phyloP scores from a whole-genome alignment of 2,888 invertebrate species.

The Drosophila mulleri region DNA sequence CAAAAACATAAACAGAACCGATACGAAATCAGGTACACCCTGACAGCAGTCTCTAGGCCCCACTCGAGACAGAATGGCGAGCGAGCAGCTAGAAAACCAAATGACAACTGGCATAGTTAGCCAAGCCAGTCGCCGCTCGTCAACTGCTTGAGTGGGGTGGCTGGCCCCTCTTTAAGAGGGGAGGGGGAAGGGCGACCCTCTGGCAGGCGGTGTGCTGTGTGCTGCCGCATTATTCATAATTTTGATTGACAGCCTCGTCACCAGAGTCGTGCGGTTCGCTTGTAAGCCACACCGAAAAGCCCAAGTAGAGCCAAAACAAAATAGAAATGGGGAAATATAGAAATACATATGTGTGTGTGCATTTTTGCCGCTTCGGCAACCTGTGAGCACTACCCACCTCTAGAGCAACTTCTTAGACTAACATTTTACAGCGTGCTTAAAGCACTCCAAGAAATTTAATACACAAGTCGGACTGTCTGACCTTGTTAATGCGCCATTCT shows the following conservation, averaged over 20 bases:
- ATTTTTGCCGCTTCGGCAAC: constrained; percentile 73
- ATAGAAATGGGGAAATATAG: constrained; percentile 27
- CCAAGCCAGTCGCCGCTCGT: constrained; percentile 52
- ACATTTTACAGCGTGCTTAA: constrained; percentile 43
- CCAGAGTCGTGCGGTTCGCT: constrained; percentile 24
- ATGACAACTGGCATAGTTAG: constrained; percentile 74
- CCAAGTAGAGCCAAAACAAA: constrained; percentile 10
- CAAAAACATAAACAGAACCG: background rate
- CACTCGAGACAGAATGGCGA: background rate
- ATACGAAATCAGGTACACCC: constrained; percentile 24
- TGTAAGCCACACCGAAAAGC: constrained; percentile 27
- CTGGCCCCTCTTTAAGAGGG: background rate
- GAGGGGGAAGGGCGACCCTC: constrained; percentile 16
- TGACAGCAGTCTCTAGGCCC: constrained; percentile 17
- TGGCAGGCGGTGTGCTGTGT: constrained; percentile 14
- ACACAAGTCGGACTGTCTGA: constrained; percentile 59
- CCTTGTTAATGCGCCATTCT: constrained; percentile 41
- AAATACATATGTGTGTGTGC: constrained; percentile 56
- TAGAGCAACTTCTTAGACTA: constrained; percentile 24
- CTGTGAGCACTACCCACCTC: background rate
- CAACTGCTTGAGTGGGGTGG: constrained; percentile 19
- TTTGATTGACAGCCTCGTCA: constrained; percentile 72
- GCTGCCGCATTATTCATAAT: constrained; percentile 67
- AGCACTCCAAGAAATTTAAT: constrained; percentile 52
- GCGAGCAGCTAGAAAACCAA: constrained; percentile 64